phyloP scores from a whole-genome alignment of 2,113 vertebrate genomes.

The Erinaceus europaeus region DNA sequence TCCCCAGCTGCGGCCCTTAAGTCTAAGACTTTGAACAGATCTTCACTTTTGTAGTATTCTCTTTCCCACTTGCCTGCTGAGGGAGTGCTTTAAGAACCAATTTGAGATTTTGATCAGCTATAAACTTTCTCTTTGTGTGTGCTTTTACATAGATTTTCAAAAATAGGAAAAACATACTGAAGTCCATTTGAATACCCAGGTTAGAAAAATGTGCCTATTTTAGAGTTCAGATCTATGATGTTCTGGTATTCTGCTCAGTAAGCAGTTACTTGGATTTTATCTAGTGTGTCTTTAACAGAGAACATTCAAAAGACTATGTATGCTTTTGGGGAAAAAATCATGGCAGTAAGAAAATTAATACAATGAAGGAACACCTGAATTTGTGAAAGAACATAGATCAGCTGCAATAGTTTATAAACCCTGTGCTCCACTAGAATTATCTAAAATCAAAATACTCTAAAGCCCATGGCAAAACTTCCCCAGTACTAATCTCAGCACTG shows the following conservation, averaged over 20 bases:
- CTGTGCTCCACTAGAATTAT: neutral
- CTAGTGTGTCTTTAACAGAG: neutral
- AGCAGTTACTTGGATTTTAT: constrained; percentile 14
- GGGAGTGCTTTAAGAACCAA: neutral
- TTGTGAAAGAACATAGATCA: neutral
- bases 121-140: neutral
- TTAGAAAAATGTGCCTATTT: neutral
- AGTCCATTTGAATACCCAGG: neutral
- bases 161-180: neutral
- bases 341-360: neutral
- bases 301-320: neutral
- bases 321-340: neutral
- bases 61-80: neutral
- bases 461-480: constrained; percentile 3
- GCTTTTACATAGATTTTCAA: neutral
- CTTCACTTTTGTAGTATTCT: neutral
- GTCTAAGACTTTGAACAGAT: neutral
- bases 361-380: constrained; percentile 30
- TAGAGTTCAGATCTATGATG: neutral
- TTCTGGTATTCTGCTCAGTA: neutral
- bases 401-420: neutral
- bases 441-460: constrained; percentile 25
- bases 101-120: neutral
- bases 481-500: constrained; percentile 26
- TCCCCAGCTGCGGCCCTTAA: too few species aligned